A percentile compares a stretch with the other conserved stretches of the same genome.
These are phyloP conservation scores for Prionace glauca DNA, from an alignment of 2,797 vertebrate species.

Conservation along the genomic window DNA sequence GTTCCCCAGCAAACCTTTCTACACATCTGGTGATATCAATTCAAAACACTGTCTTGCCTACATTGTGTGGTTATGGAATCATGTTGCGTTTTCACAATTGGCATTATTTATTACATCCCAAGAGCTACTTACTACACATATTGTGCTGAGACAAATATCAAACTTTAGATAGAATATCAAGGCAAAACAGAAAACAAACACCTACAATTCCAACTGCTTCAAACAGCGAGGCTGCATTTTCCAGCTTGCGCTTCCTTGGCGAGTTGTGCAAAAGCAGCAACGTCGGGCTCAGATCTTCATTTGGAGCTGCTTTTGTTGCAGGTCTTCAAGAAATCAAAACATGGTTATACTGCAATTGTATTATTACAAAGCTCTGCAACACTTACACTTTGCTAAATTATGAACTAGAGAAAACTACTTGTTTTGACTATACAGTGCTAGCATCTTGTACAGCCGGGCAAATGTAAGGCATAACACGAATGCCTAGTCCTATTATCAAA, in stretches of 20 bases:
- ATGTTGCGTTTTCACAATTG: neutral
- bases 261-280: conserved; percentile 73
- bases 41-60: neutral
- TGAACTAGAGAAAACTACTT: neutral
- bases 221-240: conserved; percentile 69
- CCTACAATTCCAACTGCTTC: conserved; percentile 80
- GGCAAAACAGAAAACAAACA: conserved; percentile 36
- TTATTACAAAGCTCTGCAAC: neutral
- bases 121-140: neutral
- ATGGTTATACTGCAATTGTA: neutral
- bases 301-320: conserved; percentile 51
- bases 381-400: neutral
- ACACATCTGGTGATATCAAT: neutral
- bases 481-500: neutral
- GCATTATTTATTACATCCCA: neutral
- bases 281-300: conserved; percentile 72
- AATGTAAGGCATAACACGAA: neutral
- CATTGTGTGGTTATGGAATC: neutral
- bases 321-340: conserved; percentile 57
- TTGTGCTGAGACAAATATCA: neutral
- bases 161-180: neutral
- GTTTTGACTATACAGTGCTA: conserved; percentile 43
- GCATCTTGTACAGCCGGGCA: conserved; percentile 25
- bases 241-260: conserved; percentile 89
- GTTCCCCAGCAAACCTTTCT: neutral